phyloP scores from a whole-genome alignment of 2,113 vertebrate genomes.

The Neolamprologus longior region DNA sequence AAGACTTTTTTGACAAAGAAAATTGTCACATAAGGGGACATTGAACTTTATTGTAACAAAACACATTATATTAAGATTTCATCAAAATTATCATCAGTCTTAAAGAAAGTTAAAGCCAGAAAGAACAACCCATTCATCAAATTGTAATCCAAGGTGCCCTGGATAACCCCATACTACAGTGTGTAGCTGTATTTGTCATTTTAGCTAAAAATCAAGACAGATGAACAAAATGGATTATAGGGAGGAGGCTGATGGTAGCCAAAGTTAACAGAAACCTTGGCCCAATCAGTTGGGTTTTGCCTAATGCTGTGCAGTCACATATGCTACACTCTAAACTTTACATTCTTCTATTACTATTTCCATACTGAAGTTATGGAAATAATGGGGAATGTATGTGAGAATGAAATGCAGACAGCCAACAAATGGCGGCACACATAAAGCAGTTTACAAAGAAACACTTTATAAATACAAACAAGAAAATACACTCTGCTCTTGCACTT shows the following conservation, averaged over 20 bases:
- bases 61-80: not conserved
- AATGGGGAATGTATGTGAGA: not conserved
- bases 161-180: not conserved
- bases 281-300: conserved; percentile 40
- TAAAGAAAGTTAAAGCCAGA: not conserved
- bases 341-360: not conserved
- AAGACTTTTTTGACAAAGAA: too few species aligned
- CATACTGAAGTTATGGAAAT: not conserved
- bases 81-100: not conserved
- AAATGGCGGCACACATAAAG: not conserved
- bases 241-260: conserved; percentile 32
- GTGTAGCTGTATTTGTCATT: conserved; percentile 35
- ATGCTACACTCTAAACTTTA: conserved; percentile 26
- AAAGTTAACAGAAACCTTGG: conserved; percentile 54
- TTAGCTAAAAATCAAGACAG: conserved; percentile 17
- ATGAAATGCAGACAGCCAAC: not conserved
- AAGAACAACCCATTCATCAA: not conserved
- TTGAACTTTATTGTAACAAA: not conserved
- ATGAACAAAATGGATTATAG: conserved; percentile 27
- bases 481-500: not conserved
- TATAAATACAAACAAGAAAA: not conserved
- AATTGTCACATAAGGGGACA: not conserved
- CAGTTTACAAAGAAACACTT: not conserved
- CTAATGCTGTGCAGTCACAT: not conserved
- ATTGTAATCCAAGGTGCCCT: not conserved